Evolutionary conservation across 1,140 invertebrate genomes (phyloP), one percentile per base, ranked within the genome.

Genomic region (Drosophila repleta): DNA sequence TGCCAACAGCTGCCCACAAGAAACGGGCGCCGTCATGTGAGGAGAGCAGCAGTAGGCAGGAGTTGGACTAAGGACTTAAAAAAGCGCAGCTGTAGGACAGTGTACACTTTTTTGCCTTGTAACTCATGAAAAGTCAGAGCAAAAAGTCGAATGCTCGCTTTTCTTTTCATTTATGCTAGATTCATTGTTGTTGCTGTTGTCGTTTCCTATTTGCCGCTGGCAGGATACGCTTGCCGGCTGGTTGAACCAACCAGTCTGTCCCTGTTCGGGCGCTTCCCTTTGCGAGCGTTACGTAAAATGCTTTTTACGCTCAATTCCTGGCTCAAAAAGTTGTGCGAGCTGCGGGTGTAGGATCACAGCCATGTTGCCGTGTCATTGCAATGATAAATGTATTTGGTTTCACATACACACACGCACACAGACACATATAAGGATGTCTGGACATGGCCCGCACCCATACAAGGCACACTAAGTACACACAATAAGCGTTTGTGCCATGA

Each of bases 341-440:
- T 62, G n/a, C 8, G 39, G 18, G 41, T 58, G 56, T 20, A 55
- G 61, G 62, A 71, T 71, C 68, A 66, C 52, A 71, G 43, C 45
- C 66, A 75, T 73, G 62, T 63, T 83, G 75, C 75, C 65, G 74
- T 83, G 76, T 88, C 79, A 88, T 88, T 76, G 79, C 76, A 69
- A 79, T 79, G 79, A 88, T 88, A 88, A 88, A 88, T 88, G 79
- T 79, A 88, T 87, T 81, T 66, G 72, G 67, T 77, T 53, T 53
- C 58, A 75, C 24, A 63, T 13, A 43, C 15, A 39, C 60, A 51
- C 43, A 35, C 39, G 62, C 17, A 63, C 58, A 74, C 24, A 63
- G 2, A 43, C 13, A 29, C 46, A 43, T 35, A 41, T 21, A 68
- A 11, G 39, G 17, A 39, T 5, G 3, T 46, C 18, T 21, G 45